Conservation (phyloP, 2,888 invertebrate species). For the Hoplodrina blanda region DNA sequence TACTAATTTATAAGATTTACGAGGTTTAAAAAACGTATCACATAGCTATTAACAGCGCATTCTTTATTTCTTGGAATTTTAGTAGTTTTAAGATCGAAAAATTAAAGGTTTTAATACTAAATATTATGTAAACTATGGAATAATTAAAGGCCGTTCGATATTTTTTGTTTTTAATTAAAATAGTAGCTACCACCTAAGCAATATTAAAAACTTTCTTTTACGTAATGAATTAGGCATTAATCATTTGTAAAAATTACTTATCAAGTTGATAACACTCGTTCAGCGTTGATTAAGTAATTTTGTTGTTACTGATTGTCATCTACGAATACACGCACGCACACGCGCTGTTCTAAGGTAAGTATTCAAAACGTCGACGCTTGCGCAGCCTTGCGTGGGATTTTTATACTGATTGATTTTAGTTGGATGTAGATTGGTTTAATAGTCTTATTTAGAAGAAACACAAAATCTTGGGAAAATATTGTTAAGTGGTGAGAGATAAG, state of each 20-base stretch:
- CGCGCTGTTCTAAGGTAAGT: neutral
- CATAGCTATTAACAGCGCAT: too few species aligned
- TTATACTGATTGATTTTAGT: neutral
- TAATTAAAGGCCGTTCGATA: too few species aligned
- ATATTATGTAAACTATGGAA: too few species aligned
- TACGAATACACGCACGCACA: neutral
- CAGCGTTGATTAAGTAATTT: slow-evolving; percentile 7
- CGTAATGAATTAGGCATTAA: neutral
- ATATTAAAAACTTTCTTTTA: too few species aligned
- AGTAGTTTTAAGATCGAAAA: too few species aligned
- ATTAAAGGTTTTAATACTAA: too few species aligned
- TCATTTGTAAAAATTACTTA: neutral
- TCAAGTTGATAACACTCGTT: slow-evolving; percentile 3
- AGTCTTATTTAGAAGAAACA: neutral
- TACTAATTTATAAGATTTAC: too few species aligned
- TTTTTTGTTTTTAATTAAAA: too few species aligned
- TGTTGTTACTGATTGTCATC: neutral
- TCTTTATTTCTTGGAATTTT: too few species aligned
- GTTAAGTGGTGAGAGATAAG: too few species aligned
- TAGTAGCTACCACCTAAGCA: too few species aligned
- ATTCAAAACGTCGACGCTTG: neutral
- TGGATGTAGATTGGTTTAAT: neutral
- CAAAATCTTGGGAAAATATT: neutral
- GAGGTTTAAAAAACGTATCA: too few species aligned
- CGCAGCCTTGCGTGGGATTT: neutral